These are phyloP conservation scores for Diadophis punctatus DNA, from an alignment of 2,113 vertebrate species.

Conservation along the genomic window DNA sequence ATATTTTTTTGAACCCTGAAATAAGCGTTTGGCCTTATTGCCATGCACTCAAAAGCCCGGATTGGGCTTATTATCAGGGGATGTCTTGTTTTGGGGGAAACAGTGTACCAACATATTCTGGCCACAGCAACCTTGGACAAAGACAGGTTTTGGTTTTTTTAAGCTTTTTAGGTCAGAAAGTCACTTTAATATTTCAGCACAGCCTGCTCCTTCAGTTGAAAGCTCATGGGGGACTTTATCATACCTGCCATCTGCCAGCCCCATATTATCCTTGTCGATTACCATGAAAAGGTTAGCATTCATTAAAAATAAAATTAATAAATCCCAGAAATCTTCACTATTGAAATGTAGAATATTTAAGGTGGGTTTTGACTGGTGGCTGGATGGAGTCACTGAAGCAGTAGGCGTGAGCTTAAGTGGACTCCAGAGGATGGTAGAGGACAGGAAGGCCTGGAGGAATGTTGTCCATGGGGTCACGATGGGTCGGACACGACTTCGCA, in stretches of 20 bases:
- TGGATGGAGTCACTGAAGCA: too few species aligned
- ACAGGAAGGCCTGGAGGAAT: too few species aligned
- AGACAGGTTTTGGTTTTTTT: conserved; percentile 18
- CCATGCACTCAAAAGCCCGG: too few species aligned
- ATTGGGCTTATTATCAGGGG: too few species aligned
- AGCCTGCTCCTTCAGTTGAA: conserved; percentile 19
- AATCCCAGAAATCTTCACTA: background rate
- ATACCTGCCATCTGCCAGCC: conserved; percentile 27
- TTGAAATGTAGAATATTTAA: conserved; percentile 24
- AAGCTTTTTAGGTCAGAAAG: conserved; percentile 18
- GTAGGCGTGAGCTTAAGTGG: too few species aligned
- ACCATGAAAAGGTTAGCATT: conserved; percentile 17
- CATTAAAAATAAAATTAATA: conserved; percentile 3
- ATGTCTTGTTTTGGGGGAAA: too few species aligned
- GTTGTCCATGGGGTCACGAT: too few species aligned
- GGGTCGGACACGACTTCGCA: too few species aligned
- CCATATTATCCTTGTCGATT: conserved; percentile 24
- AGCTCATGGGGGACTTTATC: conserved; percentile 25
- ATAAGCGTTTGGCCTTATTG: too few species aligned
- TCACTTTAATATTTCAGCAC: conserved; percentile 30
- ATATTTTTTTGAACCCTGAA: too few species aligned
- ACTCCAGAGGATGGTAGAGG: too few species aligned
- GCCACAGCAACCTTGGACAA: background rate
- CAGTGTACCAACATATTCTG: background rate
- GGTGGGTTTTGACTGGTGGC: background rate